A percentile compares a stretch with the other conserved stretches of the same genome.
Conservation (phyloP, 2,113 vertebrate genomes). For the Peromyscus maniculatus region DNA sequence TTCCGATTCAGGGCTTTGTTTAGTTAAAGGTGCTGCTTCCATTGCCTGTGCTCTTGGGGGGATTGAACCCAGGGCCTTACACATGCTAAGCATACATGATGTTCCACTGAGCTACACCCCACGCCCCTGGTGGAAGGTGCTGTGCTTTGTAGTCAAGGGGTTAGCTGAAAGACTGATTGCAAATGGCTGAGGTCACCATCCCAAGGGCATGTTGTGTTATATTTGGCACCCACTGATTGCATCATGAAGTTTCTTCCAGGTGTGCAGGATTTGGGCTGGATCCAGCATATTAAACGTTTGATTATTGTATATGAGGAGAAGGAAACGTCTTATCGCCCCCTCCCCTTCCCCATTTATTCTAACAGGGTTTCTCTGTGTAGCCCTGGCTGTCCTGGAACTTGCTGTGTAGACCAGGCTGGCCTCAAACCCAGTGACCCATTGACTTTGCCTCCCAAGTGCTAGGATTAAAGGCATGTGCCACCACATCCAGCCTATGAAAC, state of each 20-base stretch:
- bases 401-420: background rate
- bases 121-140: background rate
- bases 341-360: background rate
- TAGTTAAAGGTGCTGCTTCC: background rate
- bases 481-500: background rate
- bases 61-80: background rate
- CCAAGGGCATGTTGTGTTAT: background rate
- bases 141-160: constrained; percentile 15
- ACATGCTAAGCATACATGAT: background rate
- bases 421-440: background rate
- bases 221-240: constrained; percentile 45
- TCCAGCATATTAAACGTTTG: background rate
- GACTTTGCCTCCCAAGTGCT: background rate
- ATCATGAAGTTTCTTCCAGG: constrained; percentile 39
- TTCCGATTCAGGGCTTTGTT: constrained; percentile 26
- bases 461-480: background rate
- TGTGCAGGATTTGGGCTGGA: background rate
- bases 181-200: constrained; percentile 58
- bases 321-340: background rate
- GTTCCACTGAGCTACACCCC: background rate
- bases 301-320: background rate
- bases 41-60: background rate
- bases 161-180: background rate
- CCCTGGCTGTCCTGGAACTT: background rate
- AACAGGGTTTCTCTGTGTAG: background rate